Evolutionary conservation across 1,140 invertebrate genomes (phyloP), one percentile per base, ranked within the genome.

Genomic region (Formica exsecta): DNA sequence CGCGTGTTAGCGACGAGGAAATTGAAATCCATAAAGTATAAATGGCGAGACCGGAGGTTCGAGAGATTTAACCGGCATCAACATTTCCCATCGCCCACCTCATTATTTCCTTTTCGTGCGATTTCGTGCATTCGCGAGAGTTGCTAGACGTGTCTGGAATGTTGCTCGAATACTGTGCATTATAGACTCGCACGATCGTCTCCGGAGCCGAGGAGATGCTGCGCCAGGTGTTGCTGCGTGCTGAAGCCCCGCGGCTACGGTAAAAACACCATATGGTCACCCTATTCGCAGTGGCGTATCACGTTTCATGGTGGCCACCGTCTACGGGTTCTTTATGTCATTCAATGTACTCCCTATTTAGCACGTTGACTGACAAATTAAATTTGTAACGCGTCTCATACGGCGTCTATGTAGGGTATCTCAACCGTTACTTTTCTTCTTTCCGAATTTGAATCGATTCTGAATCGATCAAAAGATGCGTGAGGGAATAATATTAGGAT

Each of bases 21-120:
- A 83, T 83, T 83, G 79, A 74, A 83, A 83, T 83, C 79, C 68
- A 74, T 73, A 83, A 74, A 71, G 68, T 73, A 61, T 74, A 74
- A 83, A 61, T 36, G 41, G 32, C 22, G 57, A 36, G 13, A 25
- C 11, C 38, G 68, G 54, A 83, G 38, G 68, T 80, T 57, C 22
- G 36, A 29, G 65, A 70, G 44, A 41, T 61, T 74, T 57, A 66
- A 7, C 54, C 64, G 68, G 77, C 77, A 80, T 80, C 70, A 57
- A 64, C 54, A 74, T 83, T 83, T 73, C 79, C 79, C 68, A 62
- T 83, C 25, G 68, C 29, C 48, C 68, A 71, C 38, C 68, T 83
- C 54, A 29, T 83, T 83, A 83, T 83, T 83, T 73, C 68, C 68
- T 44, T 83, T 74, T 83, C 66, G 65, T 36, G 51, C 51, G 77